Conservation (phyloP, 1,140 invertebrate species). For the Paracyclopina nana region DNA sequence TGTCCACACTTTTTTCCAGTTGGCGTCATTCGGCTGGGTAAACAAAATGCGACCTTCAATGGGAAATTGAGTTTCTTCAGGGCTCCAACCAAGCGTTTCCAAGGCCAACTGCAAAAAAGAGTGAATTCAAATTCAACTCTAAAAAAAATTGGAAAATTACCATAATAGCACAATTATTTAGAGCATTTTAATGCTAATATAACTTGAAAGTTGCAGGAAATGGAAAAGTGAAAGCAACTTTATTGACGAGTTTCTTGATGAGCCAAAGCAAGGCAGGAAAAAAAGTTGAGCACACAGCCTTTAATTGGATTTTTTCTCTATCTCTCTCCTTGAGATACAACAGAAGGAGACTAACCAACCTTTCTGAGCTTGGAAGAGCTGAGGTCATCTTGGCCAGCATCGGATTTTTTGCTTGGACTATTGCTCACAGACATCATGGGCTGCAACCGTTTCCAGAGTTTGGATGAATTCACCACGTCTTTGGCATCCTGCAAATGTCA, state of each 20-base stretch:
- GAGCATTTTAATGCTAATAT: no score
- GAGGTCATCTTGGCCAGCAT: no score
- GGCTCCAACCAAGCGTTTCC: conserved; percentile 6
- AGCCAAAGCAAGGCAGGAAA: no score
- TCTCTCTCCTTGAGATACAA: no score
- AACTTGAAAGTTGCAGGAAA: no score
- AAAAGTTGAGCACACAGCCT: no score
- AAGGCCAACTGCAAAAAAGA: conserved; percentile 9
- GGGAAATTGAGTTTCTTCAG: conserved; percentile 3
- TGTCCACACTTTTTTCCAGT: conserved; percentile 9
- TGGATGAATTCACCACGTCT: neutral
- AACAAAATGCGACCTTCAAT: conserved; percentile 2
- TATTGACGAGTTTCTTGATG: no score
- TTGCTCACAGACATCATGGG: neutral
- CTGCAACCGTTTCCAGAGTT: neutral
- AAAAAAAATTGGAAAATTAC: neutral
- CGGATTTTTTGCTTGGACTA: neutral
- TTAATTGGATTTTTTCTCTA: no score
- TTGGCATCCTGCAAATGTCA: conserved; percentile 1
- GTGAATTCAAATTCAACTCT: neutral
- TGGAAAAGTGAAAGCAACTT: no score
- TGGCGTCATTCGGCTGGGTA: conserved; percentile 4
- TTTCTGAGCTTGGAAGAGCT: no score
- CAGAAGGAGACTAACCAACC: no score
- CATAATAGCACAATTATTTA: no score